These are phyloP conservation scores for Chaenocephalus aceratus DNA, from an alignment of 2,113 vertebrate species.

Conservation along the genomic window DNA sequence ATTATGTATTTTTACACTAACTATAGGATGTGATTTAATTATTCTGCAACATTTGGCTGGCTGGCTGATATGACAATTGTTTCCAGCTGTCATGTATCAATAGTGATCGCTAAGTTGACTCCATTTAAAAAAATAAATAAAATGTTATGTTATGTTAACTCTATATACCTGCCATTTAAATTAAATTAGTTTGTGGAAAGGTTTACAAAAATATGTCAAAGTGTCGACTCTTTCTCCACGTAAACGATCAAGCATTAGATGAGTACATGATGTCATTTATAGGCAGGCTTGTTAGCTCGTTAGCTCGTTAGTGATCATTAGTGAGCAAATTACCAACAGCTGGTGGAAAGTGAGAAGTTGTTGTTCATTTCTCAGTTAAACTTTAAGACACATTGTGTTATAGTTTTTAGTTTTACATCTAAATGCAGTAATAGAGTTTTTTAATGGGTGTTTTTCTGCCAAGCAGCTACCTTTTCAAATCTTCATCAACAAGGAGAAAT, in stretches of 20 bases:
- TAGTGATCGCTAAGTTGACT: neutral
- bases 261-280: too few relatives aligned
- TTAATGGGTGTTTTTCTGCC: neutral
- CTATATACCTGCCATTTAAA: neutral
- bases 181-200: neutral
- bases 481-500: neutral
- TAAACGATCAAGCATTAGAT: neutral
- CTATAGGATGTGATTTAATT: neutral
- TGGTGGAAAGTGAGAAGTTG: neutral
- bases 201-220: neutral
- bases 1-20: neutral
- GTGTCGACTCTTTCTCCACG: neutral
- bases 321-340: slow-evolving; percentile 18
- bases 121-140: neutral
- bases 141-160: neutral
- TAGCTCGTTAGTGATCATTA: slow-evolving; percentile 8
- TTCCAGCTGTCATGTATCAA: neutral
- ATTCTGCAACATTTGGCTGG: neutral
- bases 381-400: neutral
- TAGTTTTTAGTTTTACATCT: neutral
- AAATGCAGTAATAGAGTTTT: neutral
- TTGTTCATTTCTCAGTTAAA: neutral
- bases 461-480: neutral
- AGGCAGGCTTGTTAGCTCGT: neutral
- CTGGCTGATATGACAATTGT: neutral